A percentile compares a stretch with the other conserved stretches of the same genome.
phyloP scores from a whole-genome alignment of 1,140 invertebrate genomes.

The Drosophila repleta region DNA sequence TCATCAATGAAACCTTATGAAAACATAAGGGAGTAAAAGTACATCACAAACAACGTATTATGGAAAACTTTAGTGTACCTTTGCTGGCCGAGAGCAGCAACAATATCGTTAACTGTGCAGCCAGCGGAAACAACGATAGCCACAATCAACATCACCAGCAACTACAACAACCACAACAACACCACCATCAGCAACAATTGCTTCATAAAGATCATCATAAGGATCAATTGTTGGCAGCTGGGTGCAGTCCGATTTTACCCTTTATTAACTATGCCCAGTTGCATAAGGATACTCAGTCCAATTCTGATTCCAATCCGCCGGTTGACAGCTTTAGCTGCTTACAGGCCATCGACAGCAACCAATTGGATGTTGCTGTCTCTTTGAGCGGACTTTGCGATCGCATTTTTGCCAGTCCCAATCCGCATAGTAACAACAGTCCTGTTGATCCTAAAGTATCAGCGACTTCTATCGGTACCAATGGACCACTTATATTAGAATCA shows the following conservation, averaged over 20 bases:
- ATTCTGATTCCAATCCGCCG: slow-evolving; percentile 22
- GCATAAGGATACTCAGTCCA: slow-evolving; percentile 48
- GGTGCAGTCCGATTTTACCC: slow-evolving; percentile 60
- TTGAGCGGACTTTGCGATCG: slow-evolving; percentile 72
- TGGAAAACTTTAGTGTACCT: slow-evolving; percentile 77
- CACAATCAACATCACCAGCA: slow-evolving; percentile 45
- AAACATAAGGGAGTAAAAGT: slow-evolving; percentile 3
- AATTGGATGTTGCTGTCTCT: slow-evolving; percentile 70
- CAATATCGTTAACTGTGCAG: slow-evolving; percentile 50
- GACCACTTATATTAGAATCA: slow-evolving; percentile 57
- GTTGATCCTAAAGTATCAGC: slow-evolving; percentile 46
- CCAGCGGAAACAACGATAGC: slow-evolving; percentile 16
- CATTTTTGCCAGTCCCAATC: slow-evolving; percentile 74
- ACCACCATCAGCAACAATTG: slow-evolving; percentile 26
- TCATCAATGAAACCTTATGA: slow-evolving; percentile 32
- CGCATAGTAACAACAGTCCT: slow-evolving; percentile 53
- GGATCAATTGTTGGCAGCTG: slow-evolving; percentile 79
- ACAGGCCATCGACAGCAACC: slow-evolving; percentile 62
- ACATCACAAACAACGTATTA: slow-evolving; percentile 50
- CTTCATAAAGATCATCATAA: slow-evolving; percentile 74
- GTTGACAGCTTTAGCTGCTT: slow-evolving; percentile 50
- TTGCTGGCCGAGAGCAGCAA: slow-evolving; percentile 65
- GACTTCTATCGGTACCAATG: slow-evolving; percentile 18
- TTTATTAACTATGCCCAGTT: slow-evolving; percentile 61
- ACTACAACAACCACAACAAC: slow-evolving; percentile 30